Base-by-base conservation (phyloP, 2,113 vertebrate genomes). In the Tamias sibiricus region DNA sequence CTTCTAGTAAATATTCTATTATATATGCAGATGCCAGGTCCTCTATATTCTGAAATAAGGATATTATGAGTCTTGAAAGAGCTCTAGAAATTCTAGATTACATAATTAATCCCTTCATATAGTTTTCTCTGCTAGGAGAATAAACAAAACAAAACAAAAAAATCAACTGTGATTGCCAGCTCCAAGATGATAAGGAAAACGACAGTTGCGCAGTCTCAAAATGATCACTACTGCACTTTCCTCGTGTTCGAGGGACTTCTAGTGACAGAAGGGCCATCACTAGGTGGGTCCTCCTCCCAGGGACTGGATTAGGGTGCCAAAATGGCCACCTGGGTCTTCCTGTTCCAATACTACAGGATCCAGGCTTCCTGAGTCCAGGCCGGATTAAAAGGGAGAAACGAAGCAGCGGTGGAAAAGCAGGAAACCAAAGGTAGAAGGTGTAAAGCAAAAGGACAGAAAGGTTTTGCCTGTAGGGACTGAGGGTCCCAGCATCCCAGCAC, bases 381-480 rank as follows among this genome's bases (percentile, higher is more conserved):
- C 59, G 28, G 7, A 69, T 59, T 40, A 28, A 72, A 52, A 26
- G 13, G 68, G 72, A 87, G 66, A 87, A 52, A 62, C 6, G 0
- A 81, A 22, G 40, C 1, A 3, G 49, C 2, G 4, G 32, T 62
- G 49, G 52, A 37, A 37, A 64, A 71, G 37, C 79, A 69, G n/a
- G 32, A 52, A 64, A 49, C 62, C 37, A 16, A 84, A 37, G 37
- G 49, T 57, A 62, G 76, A 11, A 17, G 22, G 1, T 37, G 40
- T 62, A 49, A 87, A 76, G 22, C 1, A 0, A 86, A 81, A 71
- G 16, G 16, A 11, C 35, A 22, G 81, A 6, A 66, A 64, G 4
- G 9, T 12, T 49, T 57, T 4, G 20, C 62, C 19, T 0, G 6
- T 0, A 8, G 32, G 17, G 42, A 2, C 20, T 1, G 1, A 3